Base-by-base conservation (phyloP, 37 sponge, comb jelly and placozoan genomes). In the Crambe crambe region DNA sequence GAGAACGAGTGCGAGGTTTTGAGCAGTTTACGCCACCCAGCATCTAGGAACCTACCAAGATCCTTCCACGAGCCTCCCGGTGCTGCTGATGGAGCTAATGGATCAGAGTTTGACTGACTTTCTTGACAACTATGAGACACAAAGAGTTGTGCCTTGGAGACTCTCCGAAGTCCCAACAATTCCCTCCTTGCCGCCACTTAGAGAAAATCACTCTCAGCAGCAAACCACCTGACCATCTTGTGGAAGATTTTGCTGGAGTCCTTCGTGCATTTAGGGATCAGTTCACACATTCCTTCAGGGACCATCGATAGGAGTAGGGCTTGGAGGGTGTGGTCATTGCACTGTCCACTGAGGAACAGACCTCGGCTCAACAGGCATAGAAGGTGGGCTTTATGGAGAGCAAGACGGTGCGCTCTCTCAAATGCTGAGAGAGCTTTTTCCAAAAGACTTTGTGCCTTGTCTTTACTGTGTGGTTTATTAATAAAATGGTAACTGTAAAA, bases 331-430 rank as follows among this genome's bases (percentile, higher is more conserved):
- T 68, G 35, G 63, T 91, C 41, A 41, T 75, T 68, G 27, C 89
- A 84, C 40, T 47, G 80, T 5, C 37, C 56, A 80, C 73, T 84
- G 42, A 82, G 76, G 6, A 18, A 17, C 32, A 83, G n/a, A 18
- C 79, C 88, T 26, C 75, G 64, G 8, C 75, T 29, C 0, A 89
- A 22, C 23, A 89, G 76, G 56, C 85, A 89, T 29, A 89, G 75
- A 23, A 89, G 71, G 64, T 84, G 80, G 18, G 42, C 70, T 56
- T 84, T 84, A 70, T 89, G 90, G 12, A 75, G 37, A 76, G 80
- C 69, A 37, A 68, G 71, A 37, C 30, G 64, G 0, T 79, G 39
- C 42, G 79, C 76, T 64, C 43, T 39, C 35, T 78, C 26, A 9
- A 63, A 71, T 15, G 84, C 78, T 3, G 61, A 84, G 1, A 88